Base-by-base conservation (phyloP, 2,888 invertebrate species). In the Papilio elwesi region DNA sequence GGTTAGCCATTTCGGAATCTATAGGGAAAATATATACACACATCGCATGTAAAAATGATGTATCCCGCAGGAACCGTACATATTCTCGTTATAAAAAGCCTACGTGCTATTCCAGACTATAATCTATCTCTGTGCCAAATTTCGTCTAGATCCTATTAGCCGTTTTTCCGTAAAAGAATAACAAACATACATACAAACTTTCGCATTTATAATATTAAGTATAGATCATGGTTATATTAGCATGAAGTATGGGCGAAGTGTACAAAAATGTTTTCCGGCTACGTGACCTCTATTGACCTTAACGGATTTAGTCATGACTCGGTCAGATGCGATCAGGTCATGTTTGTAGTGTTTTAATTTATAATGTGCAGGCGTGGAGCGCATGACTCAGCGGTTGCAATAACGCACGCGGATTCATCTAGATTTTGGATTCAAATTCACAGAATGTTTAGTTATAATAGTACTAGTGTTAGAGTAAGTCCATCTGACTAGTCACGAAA, bases 211-310 rank as follows among this genome's bases (percentile, higher is more conserved):
- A 26, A 2, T 26, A 26, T 26, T 26, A 26, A 26, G 26, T 26
- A 26, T 26, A 26, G 26, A 26, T 26, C 2, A 26, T 26, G 59
- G 0, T 59, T 59, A 38, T 59, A 38, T 59, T 38, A 38, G 38
- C 38, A 59, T 6, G 6, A 43, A 62, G 43, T 62, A n/a, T 62
- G 43, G 10, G n/a, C 57, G 0, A 57, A 5, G 59, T 62, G 43
- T 43, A 43, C 43, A 43, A 59, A 62, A 62, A 43, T 43, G 43
- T 43, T 43, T 62, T 43, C 43, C 59, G 12, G 59, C 59, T 43
- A 43, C 59, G 59, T 65, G 65, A 36, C 65, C 65, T 65, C 36
- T n/a, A 12, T 16, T 65, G 51, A 65, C 64, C 64, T 65, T 65
- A 48, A 49, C 51, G 48, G 26, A 9, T 11, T 59, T 59, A 59